Base-by-base conservation (phyloP, 92 coral and sea anemone genomes). In the Heteractis magnifica region DNA sequence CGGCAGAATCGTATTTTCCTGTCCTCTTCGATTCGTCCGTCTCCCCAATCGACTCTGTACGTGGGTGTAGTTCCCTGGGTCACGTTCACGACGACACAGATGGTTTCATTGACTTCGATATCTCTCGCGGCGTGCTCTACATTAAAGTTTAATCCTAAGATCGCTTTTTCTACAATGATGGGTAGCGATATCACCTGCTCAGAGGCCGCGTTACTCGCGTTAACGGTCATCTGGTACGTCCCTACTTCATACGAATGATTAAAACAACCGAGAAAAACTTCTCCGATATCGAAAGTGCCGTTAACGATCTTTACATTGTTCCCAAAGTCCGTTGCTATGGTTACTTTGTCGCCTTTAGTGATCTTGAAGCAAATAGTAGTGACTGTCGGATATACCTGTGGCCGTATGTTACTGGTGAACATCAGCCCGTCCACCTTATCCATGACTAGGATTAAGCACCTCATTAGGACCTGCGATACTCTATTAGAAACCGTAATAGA, bases 101-200 rank as follows among this genome's bases (percentile, higher is more conserved):
- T 90, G 4, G 94, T 92, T 76, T 95, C 98, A 77, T 95, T 92
- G 56, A 93, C 98, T 86, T 95, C 98, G 71, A 95, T 94, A 64
- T 95, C 98, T 51, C 94, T 81, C 6, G 90, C 89, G 8, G 82
- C 65, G 65, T 95, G 98, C 20, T 79, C 88, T 16, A 95, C 95
- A 21, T 70, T 51, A 49, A 80, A 83, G 6, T 65, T 77, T 70
- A 94, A 78, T 19, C 85, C 91, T 20, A 72, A 62, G 50, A 95
- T 81, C 20, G 90, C 88, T 52, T 86, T 78, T 77, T 95, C 98
- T 49, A 95, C 96, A 11, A 92, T 87, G 26, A 94, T 90, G 50
- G 81, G 18, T 34, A 58, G 88, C n/a, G 76, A 74, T 49, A 92
- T 78, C 1, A 93, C 62, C 51, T 81, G 85, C 58, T 91, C 85